Base-by-base conservation (phyloP, 2,888 invertebrate species). In the Parasteatoda lunata region DNA sequence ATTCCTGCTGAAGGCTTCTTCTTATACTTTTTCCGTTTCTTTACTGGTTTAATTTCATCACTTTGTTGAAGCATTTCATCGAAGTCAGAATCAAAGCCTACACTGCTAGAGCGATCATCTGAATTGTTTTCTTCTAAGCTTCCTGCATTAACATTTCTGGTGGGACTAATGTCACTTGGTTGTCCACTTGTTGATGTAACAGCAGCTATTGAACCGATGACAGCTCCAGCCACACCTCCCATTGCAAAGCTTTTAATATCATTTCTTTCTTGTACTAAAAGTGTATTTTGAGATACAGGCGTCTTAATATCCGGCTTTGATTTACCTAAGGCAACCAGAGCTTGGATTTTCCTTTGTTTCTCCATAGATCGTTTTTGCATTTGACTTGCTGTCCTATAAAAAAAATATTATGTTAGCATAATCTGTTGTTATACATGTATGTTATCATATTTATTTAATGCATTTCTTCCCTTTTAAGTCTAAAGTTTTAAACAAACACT, bases 361-460 rank as follows among this genome's bases (percentile, higher is more conserved):
- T 97, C 97, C 92, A 98, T 97, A 90, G 98, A 97, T 91, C 98
- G 97, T 92, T 97, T 97, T 92, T 98, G 98, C 96, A 99, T 97
- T 90, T 97, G 97, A 91, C 98, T 97, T 6, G 98, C 99, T 65
- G 98, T 98, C 92, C 97, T 97, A 59, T 30, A 73, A 81, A 13
- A 64, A 9, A 65, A 64, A 59, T n/a, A 47, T 11, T 30, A 30
- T 30, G 30, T 30, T 3, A 76, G n/a, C 3, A 65, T 48, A 7
- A 64, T 13, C 7, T 7, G 59, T 6, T 75, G 13, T 30, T 30
- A 30, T 30, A 30, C 30, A 2, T 30, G 30, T 30, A 30, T 1
- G 30, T 2, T 30, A 30, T 30, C 30, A 30, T 1, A 30, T 30
- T 30, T 30, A 30, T 30, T 30, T 30, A 30, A 30, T 30, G 30